phyloP scores from a whole-genome alignment of 2,113 vertebrate genomes.

The Microtus pennsylvanicus region DNA sequence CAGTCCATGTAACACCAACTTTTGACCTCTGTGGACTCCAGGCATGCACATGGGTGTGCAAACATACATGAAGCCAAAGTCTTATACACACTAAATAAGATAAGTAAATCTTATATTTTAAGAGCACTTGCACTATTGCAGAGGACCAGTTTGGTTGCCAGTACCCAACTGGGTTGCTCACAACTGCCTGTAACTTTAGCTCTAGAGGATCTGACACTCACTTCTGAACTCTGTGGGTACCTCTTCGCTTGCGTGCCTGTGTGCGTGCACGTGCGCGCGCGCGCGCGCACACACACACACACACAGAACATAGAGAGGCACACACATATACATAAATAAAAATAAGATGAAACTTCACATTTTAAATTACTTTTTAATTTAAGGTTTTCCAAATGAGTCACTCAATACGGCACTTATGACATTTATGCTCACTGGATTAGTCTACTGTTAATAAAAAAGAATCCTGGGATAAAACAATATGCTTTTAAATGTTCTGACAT shows the following conservation, averaged over 20 bases:
- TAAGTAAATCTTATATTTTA: background rate
- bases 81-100: background rate
- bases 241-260: too few relatives aligned
- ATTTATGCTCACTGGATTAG: constrained; percentile 70
- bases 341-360: background rate
- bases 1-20: background rate
- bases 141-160: background rate
- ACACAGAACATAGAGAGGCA: background rate
- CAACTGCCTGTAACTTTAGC: background rate
- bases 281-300: too few relatives aligned
- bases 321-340: background rate
- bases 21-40: background rate
- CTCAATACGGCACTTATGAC: constrained; percentile 35
- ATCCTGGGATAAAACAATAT: constrained; percentile 88
- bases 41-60: background rate
- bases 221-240: background rate
- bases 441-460: constrained; percentile 85
- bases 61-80: background rate
- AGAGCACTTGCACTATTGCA: background rate
- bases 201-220: background rate
- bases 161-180: background rate
- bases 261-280: too few relatives aligned
- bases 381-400: constrained; percentile 14
- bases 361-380: background rate
- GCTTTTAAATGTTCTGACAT: constrained; percentile 87